Evolutionary conservation across 53 echinoderm and acorn worm species (phyloP).

Genomic region (Mesocentrotus franciscanus): DNA sequence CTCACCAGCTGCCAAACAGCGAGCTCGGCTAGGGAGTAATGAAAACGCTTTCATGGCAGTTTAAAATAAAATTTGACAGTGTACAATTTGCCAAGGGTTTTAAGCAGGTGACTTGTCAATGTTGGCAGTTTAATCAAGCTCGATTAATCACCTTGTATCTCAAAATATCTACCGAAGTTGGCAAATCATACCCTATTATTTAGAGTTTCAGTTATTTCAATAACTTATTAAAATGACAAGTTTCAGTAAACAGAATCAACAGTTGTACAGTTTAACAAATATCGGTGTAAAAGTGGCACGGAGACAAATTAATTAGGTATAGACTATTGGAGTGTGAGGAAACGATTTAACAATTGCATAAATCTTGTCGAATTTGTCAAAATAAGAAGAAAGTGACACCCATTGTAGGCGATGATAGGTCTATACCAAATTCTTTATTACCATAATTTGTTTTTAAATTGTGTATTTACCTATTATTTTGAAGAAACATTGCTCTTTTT

Average conservation of each 20-base stretch:
- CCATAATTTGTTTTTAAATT: too few relatives aligned
- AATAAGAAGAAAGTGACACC: too few relatives aligned
- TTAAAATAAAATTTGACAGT: constrained; percentile 23
- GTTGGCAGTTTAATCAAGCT: constrained; percentile 8
- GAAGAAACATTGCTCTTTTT: neutral
- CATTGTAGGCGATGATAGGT: too few relatives aligned
- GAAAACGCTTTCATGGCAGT: neutral
- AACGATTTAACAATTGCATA: too few relatives aligned
- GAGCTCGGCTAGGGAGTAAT: neutral
- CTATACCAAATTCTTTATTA: too few relatives aligned
- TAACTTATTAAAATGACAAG: neutral
- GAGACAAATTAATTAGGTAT: neutral
- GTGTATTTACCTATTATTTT: too few relatives aligned
- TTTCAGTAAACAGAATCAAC: neutral
- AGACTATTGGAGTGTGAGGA: too few relatives aligned
- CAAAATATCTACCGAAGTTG: constrained; percentile 26
- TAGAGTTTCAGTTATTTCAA: neutral
- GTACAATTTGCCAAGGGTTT: neutral
- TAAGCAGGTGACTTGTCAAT: constrained; percentile 44
- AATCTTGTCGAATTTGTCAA: too few relatives aligned
- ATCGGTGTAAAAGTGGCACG: neutral
- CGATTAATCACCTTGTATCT: neutral
- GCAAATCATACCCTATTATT: neutral
- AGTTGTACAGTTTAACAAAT: neutral
- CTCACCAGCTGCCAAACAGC: constrained; percentile 33